phyloP scores from a whole-genome alignment of 1,140 invertebrate genomes.

The Pollicipes pollicipes region DNA sequence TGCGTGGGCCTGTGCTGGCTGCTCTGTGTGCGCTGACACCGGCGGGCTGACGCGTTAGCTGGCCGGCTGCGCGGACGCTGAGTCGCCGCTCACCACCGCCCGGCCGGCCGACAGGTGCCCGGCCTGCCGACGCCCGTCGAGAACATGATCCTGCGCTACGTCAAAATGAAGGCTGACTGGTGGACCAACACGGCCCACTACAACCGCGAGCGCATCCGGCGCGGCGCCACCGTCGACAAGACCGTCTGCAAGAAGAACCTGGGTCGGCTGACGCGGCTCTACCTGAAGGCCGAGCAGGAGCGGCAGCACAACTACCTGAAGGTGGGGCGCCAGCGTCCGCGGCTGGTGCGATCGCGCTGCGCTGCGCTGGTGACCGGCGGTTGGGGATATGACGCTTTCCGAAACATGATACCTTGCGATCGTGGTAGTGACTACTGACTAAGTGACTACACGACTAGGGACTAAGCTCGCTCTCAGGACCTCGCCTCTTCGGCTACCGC shows the following conservation, averaged over 20 bases:
- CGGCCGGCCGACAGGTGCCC: conserved; percentile 46
- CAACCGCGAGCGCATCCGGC: conserved; percentile 85
- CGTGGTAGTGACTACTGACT: too few species aligned
- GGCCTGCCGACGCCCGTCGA: conserved; percentile 97
- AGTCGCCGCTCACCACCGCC: too few species aligned
- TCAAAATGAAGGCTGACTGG: conserved; percentile 99
- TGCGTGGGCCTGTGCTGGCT: conserved; percentile 10
- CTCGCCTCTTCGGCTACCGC: too few species aligned
- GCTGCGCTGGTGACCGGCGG: too few species aligned
- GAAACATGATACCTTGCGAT: too few species aligned
- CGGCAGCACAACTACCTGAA: conserved; percentile 98
- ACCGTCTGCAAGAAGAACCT: conserved; percentile 99
- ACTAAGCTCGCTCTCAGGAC: too few species aligned
- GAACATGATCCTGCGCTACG: conserved; percentile 98
- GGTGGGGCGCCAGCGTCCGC: not conserved
- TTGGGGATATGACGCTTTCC: too few species aligned
- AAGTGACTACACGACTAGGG: too few species aligned
- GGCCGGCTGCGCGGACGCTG: too few species aligned
- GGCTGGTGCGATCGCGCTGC: too few species aligned
- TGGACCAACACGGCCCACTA: conserved; percentile 99
- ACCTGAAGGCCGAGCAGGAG: conserved; percentile 97
- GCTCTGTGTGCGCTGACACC: conserved; percentile 12
- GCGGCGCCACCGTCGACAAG: conserved; percentile 92
- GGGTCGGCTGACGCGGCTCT: conserved; percentile 84
- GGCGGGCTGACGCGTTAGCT: too few species aligned